Evolutionary conservation across 2,113 vertebrate species (phyloP), one percentile per base, ranked within the genome.

Genomic region (Dermatemys mawii): DNA sequence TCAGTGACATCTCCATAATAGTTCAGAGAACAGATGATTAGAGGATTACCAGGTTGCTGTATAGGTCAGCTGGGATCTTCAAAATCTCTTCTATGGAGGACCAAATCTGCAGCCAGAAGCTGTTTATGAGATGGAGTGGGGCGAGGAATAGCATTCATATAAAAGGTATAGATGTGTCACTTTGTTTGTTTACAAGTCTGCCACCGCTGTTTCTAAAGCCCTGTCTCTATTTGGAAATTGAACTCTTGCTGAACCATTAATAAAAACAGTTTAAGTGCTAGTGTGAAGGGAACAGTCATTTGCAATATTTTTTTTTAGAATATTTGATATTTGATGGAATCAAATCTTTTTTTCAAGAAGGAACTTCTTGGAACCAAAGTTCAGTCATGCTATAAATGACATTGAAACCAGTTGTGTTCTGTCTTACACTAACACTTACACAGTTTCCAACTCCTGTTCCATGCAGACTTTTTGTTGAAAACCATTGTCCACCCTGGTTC

Each of bases 11-110:
- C 92, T 96, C 97, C 80, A 82, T 21, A 73, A 50, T 81, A 90
- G 81, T 54, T 83, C 10, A 80, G 93, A 0, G 4, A 97, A 84
- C 95, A 96, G 95, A 96, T 90, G 90, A 97, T 91, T 93, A 94
- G 89, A 96, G 94, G 97, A 98, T 98, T 98, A 98, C 90, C 90
- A 70, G 41, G 60, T 55, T 53, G 80, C 94, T 89, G 95, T 91
- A 94, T 89, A 96, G 97, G 93, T 98, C 97, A 97, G 67, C 78
- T 81, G 90, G 93, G 81, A 97, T 96, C 95, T 96, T 96, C 63
- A 96, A 96, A 96, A 96, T 93, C 90, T 94, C 84, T 95, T 94
- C 90, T 88, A 49, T 81, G 84, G 51, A 93, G 83, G 84, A 86
- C 81, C 73, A 89, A 96, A 96, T 96, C 93, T 94, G 97, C 88